These are phyloP conservation scores for Hypercompe scribonia DNA, from an alignment of 2,888 invertebrate genomes.

Conservation along the genomic window DNA sequence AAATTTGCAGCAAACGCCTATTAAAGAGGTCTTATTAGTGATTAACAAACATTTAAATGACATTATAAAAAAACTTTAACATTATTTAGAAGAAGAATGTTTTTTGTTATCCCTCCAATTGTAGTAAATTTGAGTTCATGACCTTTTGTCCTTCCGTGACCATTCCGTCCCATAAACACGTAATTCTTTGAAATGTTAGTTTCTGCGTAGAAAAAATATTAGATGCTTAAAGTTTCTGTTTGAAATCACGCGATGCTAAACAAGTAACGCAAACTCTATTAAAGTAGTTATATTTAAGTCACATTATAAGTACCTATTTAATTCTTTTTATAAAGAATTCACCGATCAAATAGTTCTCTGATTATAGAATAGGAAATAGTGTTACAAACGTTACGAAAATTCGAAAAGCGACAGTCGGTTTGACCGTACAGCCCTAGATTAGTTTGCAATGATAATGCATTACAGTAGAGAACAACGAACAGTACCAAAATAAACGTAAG, in stretches of 20 bases:
- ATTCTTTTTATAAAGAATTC: not conserved
- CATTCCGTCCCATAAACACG: constrained; percentile 18
- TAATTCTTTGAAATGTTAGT: constrained; percentile 38
- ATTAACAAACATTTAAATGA: not conserved
- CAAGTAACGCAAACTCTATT: constrained; percentile 16
- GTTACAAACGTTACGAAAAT: too few species aligned
- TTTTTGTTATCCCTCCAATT: constrained; percentile 16
- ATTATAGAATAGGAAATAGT: not conserved
- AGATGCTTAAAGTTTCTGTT: constrained; percentile 30
- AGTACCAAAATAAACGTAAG: too few species aligned
- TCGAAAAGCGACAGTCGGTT: too few species aligned
- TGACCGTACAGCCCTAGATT: too few species aligned
- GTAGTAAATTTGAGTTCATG: constrained; percentile 21
- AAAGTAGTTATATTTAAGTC: constrained; percentile 21
- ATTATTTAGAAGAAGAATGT: not conserved
- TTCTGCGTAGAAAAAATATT: constrained; percentile 31
- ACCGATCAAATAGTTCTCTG: not conserved
- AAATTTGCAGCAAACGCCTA: not conserved
- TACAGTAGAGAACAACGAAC: too few species aligned
- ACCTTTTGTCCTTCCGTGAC: constrained; percentile 31
- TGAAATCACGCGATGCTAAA: constrained; percentile 35
- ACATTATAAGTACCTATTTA: not conserved
- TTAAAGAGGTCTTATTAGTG: not conserved
- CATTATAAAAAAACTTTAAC: not conserved
- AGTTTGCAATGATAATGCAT: too few species aligned